A percentile compares a stretch with the other conserved stretches of the same genome.
Conservation (phyloP, 1,140 invertebrate species). For the Bombyx mandarina region DNA sequence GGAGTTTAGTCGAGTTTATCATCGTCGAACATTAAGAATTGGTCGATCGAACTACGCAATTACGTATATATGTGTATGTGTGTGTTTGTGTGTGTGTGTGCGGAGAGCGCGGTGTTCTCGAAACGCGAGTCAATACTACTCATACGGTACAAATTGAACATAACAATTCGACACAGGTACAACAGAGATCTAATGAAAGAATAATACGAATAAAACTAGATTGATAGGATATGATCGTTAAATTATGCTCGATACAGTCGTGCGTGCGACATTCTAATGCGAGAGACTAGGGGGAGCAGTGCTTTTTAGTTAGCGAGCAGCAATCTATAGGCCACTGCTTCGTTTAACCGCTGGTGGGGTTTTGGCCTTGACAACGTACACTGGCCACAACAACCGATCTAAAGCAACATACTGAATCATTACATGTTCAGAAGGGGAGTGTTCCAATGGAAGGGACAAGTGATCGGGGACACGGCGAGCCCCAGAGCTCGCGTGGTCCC, state of each 20-base stretch:
- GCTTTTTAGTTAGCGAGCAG: slow-evolving; percentile 49
- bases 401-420: background rate
- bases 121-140: slow-evolving; percentile 34
- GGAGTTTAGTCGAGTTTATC: slow-evolving; percentile 27
- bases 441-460: slow-evolving; percentile 1
- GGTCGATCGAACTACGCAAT: slow-evolving; percentile 32
- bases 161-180: slow-evolving; percentile 66
- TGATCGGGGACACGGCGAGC: background rate
- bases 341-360: slow-evolving; percentile 63
- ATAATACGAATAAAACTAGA: slow-evolving; percentile 69
- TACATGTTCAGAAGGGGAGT: slow-evolving; percentile 5
- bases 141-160: slow-evolving; percentile 56
- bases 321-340: slow-evolving; percentile 62
- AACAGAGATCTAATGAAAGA: slow-evolving; percentile 70
- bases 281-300: slow-evolving; percentile 67
- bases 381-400: slow-evolving; percentile 11
- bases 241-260: slow-evolving; percentile 64
- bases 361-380: slow-evolving; percentile 52
- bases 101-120: slow-evolving; percentile 38
- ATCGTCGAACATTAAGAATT: slow-evolving; percentile 34
- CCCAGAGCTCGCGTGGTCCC: slow-evolving; percentile 8
- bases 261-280: slow-evolving; percentile 60
- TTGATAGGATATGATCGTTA: slow-evolving; percentile 60
- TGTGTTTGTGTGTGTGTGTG: slow-evolving; percentile 25
- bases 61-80: slow-evolving; percentile 46